Base-by-base conservation (phyloP, 2,888 invertebrate species). In the Electrophaes corylata region DNA sequence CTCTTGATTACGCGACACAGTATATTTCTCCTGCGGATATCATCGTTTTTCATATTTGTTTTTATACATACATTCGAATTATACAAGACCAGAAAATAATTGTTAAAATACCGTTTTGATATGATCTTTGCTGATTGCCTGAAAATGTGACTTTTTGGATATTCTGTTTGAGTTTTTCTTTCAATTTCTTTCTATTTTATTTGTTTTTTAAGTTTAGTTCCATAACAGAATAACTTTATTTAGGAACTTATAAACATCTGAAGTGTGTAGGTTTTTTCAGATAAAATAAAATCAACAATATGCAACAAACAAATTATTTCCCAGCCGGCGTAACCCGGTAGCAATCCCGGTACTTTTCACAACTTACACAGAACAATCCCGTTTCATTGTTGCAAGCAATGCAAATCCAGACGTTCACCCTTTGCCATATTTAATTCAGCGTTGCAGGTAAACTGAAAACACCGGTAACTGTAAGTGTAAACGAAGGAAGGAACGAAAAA, bases 381-480 rank as follows among this genome's bases (percentile, higher is more conserved):
- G 67, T 69, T 76, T 78, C 85, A 81, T 84, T 85, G 89, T 86
- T 84, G 82, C 86, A 79, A 84, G 77, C 83, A 83, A 88, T 86
- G 88, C 88, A 88, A 88, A 91, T 87, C 86, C 85, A 89, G 90
- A 85, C 88, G 62, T 87, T 81, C 80, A 89, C 91, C 91, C 89
- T 88, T 90, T 89, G 64, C 72, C 74, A 90, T 91, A 88, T 91
- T 91, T 91, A 91, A 91, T 91, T 90, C 90, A 90, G 70, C 70
- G 79, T 83, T 86, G 83, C 88, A 88, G 86, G 89, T 67, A 67
- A 62, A 64, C 61, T 69, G 78, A 77, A 75, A 84, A 86, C 88
- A 88, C 81, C 81, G 84, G 88, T 89, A 82, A 88, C 88, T 81
- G 86, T 90, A 91, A 91, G 90, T 90, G 91, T 89, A 91, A 91